Conservation (phyloP, 2,113 vertebrate species). For the Heterocephalus glaber region DNA sequence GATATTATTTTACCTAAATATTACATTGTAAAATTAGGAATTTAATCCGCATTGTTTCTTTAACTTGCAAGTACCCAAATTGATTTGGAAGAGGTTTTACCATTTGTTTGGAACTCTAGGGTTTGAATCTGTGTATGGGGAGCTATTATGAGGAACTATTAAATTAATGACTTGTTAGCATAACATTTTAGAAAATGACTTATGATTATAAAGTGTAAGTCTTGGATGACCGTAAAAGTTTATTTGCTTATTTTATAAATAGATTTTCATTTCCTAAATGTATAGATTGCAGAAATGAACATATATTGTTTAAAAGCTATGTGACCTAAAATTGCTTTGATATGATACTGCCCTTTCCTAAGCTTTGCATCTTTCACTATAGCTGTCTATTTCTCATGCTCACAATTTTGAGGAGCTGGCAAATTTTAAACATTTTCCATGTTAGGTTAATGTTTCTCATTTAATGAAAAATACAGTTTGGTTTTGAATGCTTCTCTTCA, state of each 20-base stretch:
- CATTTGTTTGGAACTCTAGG: not conserved
- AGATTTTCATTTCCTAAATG: slow-evolving; percentile 17
- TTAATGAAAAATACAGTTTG: slow-evolving; percentile 21
- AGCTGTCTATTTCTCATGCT: not conserved
- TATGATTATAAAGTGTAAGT: not conserved
- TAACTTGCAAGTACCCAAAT: slow-evolving; percentile 55
- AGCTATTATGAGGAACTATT: not conserved
- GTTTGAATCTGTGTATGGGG: slow-evolving; percentile 12
- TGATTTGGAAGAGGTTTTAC: slow-evolving; percentile 50
- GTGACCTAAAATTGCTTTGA: not conserved
- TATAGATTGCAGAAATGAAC: not conserved
- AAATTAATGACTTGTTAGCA: slow-evolving; percentile 1
- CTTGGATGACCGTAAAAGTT: not conserved
- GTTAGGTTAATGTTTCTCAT: not conserved
- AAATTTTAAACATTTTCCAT: not conserved
- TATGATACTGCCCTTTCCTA: not conserved
- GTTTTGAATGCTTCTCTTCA: not conserved
- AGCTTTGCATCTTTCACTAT: not conserved
- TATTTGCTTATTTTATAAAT: slow-evolving; percentile 9
- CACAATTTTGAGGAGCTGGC: not conserved
- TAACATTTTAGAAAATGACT: slow-evolving; percentile 1
- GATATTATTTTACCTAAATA: slow-evolving; percentile 78
- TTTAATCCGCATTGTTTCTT: slow-evolving; percentile 78
- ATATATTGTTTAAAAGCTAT: not conserved
- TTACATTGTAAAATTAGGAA: slow-evolving; percentile 67